A percentile compares a stretch with the other conserved stretches of the same genome.
Evolutionary conservation across 2,888 invertebrate species (phyloP).

Genomic region (Tortricodes alternella): DNA sequence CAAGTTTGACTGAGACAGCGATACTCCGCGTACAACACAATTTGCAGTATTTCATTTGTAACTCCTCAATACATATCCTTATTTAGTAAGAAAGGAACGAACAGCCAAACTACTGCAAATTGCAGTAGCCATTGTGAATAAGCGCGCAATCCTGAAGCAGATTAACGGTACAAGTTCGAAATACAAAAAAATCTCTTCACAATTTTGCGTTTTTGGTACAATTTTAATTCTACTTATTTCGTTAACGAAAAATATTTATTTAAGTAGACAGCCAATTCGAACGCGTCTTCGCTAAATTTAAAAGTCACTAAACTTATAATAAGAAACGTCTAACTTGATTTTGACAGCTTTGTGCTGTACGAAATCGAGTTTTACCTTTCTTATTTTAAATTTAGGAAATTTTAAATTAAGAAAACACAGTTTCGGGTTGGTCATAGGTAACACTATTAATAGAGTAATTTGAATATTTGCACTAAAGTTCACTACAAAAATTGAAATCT

Average conservation of each 20-base stretch:
- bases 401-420: neutral
- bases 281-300: too few relatives aligned
- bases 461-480: constrained; percentile 10
- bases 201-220: constrained; percentile 23
- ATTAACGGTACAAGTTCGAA: neutral
- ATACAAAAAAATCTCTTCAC: neutral
- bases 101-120: neutral
- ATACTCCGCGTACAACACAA: too few relatives aligned
- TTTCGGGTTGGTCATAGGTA: too few relatives aligned
- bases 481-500: neutral
- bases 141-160: neutral
- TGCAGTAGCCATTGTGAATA: neutral
- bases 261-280: too few relatives aligned
- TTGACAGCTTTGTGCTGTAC: too few relatives aligned
- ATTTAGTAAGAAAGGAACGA: too few relatives aligned
- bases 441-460: neutral
- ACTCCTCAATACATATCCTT: too few relatives aligned
- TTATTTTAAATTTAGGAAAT: too few relatives aligned
- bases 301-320: too few relatives aligned
- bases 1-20: neutral
- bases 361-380: too few relatives aligned
- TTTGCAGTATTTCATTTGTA: too few relatives aligned
- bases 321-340: too few relatives aligned
- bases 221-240: constrained; percentile 8
- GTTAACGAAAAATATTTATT: neutral